Evolutionary conservation across 2,113 vertebrate species (phyloP).

Genomic region (Notothenia rossii): DNA sequence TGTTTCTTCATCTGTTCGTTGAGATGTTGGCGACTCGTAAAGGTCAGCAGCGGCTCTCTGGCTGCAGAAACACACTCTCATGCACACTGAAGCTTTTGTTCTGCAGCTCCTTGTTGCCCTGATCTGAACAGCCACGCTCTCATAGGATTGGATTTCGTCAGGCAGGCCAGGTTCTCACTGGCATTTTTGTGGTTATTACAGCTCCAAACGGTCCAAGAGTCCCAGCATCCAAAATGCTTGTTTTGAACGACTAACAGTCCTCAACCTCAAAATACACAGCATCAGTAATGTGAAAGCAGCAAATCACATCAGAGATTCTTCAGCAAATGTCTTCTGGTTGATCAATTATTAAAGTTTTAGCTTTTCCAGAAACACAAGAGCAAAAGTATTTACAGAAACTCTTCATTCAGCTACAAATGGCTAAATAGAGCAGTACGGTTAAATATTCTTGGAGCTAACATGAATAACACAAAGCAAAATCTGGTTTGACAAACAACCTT

Average conservation of each 20-base stretch:
- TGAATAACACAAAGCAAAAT: not conserved
- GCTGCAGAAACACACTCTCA: conserved; percentile 47
- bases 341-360: not conserved
- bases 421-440: too few relatives aligned
- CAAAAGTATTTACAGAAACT: not conserved
- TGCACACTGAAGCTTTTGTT: conserved; percentile 72
- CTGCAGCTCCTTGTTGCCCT: conserved; percentile 27
- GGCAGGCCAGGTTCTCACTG: not conserved
- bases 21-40: conserved; percentile 48
- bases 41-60: conserved; percentile 68
- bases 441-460: not conserved
- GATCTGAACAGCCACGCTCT: conserved; percentile 15
- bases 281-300: not conserved
- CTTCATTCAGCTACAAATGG: not conserved
- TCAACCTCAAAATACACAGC: not conserved
- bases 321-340: not conserved
- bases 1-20: conserved; percentile 35
- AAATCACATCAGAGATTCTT: not conserved
- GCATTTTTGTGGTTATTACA: not conserved
- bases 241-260: not conserved
- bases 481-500: too few relatives aligned
- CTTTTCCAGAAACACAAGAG: not conserved
- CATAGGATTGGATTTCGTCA: conserved; percentile 26
- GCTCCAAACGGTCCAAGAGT: not conserved
- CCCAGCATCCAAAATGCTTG: not conserved